Base-by-base conservation (phyloP, 1,140 invertebrate genomes). In the Drosophila tsacasi region DNA sequence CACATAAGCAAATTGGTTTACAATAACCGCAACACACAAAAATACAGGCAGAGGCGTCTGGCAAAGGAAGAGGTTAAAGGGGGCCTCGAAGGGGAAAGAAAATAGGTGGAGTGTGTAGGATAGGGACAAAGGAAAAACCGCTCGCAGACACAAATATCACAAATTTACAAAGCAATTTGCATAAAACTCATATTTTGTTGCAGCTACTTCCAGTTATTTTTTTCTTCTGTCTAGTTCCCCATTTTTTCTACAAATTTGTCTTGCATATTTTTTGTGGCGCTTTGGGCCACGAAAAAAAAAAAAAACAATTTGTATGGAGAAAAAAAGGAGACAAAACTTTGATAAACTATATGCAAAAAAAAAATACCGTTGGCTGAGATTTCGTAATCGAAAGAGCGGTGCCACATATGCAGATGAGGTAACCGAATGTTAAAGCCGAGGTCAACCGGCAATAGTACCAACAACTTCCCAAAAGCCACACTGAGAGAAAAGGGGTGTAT, bases 1-100 rank as follows among this genome's bases (percentile, higher is more conserved):
- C 84, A 83, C 84, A 79, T 60, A 72, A 83, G 81, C 84, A 89
- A 89, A 89, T 89, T 89, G 84, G 84, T 84, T 87, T 89, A 87
- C 84, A 87, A 87, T 87, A 87, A 89, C 73, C 81, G 42, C 55
- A 75, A 75, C 4, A 64, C 50, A 62, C 40, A 44, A 62, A 71
- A 69, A 65, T 54, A 68, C 55, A 73, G 32, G 50, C 23, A 63
- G 49, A 58, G 47, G 50, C 27, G 32, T 54, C 64, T n/a, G 27
- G 30, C 32, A 27, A 50, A 19, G 44, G 50, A 25, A 17, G 54
- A 27, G 61, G 50, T 13, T 39, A 32, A 15, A 2, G 39, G 46
- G 40, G 44, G 4, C 17, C 10, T 2, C 0, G 15, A 46, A 7
- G n/a, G 67, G 30, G n/a, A 30, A 2, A 19, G 42, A 55, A 55